A percentile compares a stretch with the other conserved stretches of the same genome.
Evolutionary conservation across 2,113 vertebrate species (phyloP).

Genomic region (Taurulus bubalis): DNA sequence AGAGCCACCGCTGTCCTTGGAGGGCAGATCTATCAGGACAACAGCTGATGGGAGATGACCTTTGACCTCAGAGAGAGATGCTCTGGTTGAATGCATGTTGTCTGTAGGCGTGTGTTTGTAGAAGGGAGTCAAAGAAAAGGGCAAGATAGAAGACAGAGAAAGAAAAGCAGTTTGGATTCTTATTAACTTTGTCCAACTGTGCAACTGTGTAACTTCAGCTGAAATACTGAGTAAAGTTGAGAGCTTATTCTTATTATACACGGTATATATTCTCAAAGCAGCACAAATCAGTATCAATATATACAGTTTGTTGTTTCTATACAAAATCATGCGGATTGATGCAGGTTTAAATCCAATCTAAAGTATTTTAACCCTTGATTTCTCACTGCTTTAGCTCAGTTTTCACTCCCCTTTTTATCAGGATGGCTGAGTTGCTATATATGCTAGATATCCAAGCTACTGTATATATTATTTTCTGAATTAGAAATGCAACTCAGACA

Average conservation of each 20-base stretch:
- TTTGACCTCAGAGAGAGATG: conserved; percentile 37
- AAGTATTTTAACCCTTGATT: too few relatives aligned
- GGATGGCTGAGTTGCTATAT: background rate
- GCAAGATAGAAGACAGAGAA: background rate
- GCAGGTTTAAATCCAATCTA: background rate
- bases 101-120: conserved; percentile 15
- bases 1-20: conserved; percentile 38
- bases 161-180: background rate
- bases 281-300: background rate
- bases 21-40: conserved; percentile 31
- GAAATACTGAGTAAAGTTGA: background rate
- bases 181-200: too few relatives aligned
- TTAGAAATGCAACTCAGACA: too few relatives aligned
- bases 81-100: background rate
- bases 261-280: background rate
- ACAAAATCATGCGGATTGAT: background rate
- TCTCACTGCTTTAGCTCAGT: too few relatives aligned
- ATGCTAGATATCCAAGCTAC: background rate
- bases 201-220: too few relatives aligned
- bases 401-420: background rate
- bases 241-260: background rate
- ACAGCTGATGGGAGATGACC: conserved; percentile 37
- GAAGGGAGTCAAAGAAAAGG: background rate
- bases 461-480: too few relatives aligned
- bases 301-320: background rate